Percentiles rank a stretch among this genome's conserved stretches.
These are phyloP conservation scores for Drosophila subpulchrella DNA, from an alignment of 1,140 invertebrate species.

Conservation along the genomic window DNA sequence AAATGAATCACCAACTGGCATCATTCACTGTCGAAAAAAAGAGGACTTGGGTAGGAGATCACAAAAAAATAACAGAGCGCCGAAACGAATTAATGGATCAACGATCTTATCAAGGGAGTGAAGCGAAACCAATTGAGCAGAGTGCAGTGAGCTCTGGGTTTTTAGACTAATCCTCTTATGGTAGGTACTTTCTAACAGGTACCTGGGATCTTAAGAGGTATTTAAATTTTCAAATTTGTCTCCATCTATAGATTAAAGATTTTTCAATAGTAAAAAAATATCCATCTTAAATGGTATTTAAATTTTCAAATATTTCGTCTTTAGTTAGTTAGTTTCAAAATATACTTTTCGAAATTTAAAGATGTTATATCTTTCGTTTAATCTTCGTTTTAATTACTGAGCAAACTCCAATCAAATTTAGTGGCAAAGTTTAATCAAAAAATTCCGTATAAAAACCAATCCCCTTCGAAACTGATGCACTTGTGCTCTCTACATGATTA, in stretches of 20 bases:
- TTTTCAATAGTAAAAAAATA: no score
- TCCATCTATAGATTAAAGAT: no score
- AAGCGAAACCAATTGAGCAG: slow-evolving; percentile 29
- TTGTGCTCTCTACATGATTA: slow-evolving; percentile 9
- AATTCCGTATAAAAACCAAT: background rate
- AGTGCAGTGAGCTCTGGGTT: slow-evolving; percentile 10
- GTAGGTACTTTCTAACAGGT: slow-evolving; percentile 2
- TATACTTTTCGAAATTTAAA: no score
- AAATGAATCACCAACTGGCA: slow-evolving; percentile 40
- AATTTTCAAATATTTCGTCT: no score
- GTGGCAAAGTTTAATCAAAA: background rate
- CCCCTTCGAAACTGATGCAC: slow-evolving; percentile 1
- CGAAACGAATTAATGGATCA: slow-evolving; percentile 41
- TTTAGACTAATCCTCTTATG: slow-evolving; percentile 17
- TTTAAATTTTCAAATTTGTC: background rate
- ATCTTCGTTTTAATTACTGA: background rate
- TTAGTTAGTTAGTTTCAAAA: no score
- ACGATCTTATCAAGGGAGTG: slow-evolving; percentile 36
- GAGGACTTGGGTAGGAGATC: slow-evolving; percentile 23
- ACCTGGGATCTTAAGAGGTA: background rate
- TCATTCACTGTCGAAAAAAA: slow-evolving; percentile 37
- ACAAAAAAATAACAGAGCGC: slow-evolving; percentile 29
- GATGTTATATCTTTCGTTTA: no score
- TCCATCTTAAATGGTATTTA: no score
- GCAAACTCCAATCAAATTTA: background rate